A percentile compares a stretch with the other conserved stretches of the same genome.
These are phyloP conservation scores for Virgularia gustaviana DNA, from an alignment of 92 coral and sea anemone genomes.

Conservation along the genomic window DNA sequence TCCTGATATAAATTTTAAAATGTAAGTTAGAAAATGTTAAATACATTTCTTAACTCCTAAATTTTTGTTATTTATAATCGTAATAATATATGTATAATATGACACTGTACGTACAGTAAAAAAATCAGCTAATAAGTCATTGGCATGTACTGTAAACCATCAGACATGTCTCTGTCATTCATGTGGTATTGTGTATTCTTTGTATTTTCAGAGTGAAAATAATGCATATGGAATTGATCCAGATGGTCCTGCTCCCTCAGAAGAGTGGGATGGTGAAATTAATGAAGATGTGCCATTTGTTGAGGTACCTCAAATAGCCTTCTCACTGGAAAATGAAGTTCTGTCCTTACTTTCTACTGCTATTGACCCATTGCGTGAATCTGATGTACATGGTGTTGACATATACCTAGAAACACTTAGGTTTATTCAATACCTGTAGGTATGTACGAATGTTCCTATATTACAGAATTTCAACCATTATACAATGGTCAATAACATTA, in stretches of 20 bases:
- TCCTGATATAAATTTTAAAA: too few relatives aligned
- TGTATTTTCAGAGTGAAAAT: slow-evolving; percentile 17
- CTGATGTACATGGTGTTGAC: slow-evolving; percentile 22
- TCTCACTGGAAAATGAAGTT: background rate
- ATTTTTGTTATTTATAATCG: too few relatives aligned
- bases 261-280: slow-evolving; percentile 41
- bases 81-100: too few relatives aligned
- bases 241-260: slow-evolving; percentile 44
- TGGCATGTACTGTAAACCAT: slow-evolving; percentile 3
- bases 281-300: slow-evolving; percentile 25
- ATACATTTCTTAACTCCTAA: too few relatives aligned
- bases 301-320: slow-evolving; percentile 21
- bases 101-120: too few relatives aligned
- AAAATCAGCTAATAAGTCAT: too few relatives aligned
- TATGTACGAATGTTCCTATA: slow-evolving; percentile 8
- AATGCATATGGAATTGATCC: slow-evolving; percentile 39
- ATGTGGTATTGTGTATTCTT: slow-evolving; percentile 1
- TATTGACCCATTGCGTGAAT: slow-evolving; percentile 5
- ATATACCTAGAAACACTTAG: slow-evolving; percentile 30
- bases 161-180: background rate
- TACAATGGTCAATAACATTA: too few relatives aligned
- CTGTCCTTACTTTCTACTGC: slow-evolving; percentile 8
- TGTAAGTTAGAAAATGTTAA: too few relatives aligned
- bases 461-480: too few relatives aligned
- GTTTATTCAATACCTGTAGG: slow-evolving; percentile 19